Percentiles rank a stretch among this genome's conserved stretches.
Conservation (phyloP, 2,797 vertebrate species). For the Fundulus diaphanus region DNA sequence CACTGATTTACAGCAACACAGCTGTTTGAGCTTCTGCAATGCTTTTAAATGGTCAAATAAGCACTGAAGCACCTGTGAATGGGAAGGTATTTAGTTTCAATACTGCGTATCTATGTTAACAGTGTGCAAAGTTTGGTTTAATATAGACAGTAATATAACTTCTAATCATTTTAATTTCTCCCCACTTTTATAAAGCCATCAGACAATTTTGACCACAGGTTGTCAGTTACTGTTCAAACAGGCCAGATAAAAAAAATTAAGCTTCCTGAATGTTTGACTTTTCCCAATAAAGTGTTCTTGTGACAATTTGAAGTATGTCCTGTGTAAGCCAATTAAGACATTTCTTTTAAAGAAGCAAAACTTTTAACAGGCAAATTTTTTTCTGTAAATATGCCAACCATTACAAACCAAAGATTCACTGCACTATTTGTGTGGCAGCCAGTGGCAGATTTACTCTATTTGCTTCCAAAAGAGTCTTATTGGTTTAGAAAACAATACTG, state of each 20-base stretch:
- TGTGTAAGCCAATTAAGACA: background rate
- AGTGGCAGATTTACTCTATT: no score
- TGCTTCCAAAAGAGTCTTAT: background rate
- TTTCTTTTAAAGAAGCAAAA: no score
- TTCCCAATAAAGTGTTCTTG: background rate
- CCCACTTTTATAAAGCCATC: background rate
- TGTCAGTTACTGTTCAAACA: background rate
- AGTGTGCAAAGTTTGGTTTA: background rate
- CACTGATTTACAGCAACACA: constrained; percentile 18
- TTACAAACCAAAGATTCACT: background rate
- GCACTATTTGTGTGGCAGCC: background rate
- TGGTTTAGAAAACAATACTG: background rate
- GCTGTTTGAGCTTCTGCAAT: constrained; percentile 4
- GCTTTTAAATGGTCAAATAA: background rate
- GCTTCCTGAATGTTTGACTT: background rate
- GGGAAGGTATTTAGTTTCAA: background rate
- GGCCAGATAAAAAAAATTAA: background rate
- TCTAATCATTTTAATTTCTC: background rate
- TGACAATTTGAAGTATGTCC: background rate
- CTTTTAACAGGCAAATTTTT: no score
- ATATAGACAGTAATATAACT: background rate
- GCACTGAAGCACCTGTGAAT: background rate
- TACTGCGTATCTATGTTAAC: background rate
- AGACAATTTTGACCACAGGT: background rate
- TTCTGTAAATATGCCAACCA: background rate